These are phyloP conservation scores for Pica pica DNA, from an alignment of 2,113 vertebrate genomes.

Conservation along the genomic window DNA sequence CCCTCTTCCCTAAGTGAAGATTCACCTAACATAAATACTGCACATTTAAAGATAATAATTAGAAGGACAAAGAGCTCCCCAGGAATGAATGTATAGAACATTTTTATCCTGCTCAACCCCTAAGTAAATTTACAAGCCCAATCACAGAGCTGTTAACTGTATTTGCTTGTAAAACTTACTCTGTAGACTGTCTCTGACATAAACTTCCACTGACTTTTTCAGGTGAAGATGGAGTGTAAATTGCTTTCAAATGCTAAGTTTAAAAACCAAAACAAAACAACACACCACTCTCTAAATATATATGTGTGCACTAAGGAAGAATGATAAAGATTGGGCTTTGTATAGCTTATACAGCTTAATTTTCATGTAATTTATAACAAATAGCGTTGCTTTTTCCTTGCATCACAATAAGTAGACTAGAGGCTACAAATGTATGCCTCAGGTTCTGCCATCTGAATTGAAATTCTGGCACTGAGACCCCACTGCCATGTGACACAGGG, in stretches of 20 bases:
- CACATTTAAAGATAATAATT: background rate
- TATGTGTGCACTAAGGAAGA: background rate
- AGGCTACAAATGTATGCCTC: background rate
- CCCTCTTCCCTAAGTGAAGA: background rate
- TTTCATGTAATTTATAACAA: background rate
- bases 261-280: background rate
- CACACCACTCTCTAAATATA: background rate
- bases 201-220: background rate
- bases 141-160: background rate
- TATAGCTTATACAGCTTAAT: background rate
- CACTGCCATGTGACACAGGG: background rate
- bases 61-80: background rate
- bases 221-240: background rate
- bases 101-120: background rate
- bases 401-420: background rate
- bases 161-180: background rate
- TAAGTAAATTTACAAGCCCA: background rate
- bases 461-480: background rate
- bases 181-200: background rate
- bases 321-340: background rate
- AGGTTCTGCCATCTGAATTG: background rate
- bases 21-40: background rate
- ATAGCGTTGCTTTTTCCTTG: background rate
- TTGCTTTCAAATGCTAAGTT: background rate
- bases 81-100: background rate